Evolutionary conservation across 2,797 vertebrate species (phyloP), one percentile per base, ranked within the genome.

Genomic region (Tapera naevia): DNA sequence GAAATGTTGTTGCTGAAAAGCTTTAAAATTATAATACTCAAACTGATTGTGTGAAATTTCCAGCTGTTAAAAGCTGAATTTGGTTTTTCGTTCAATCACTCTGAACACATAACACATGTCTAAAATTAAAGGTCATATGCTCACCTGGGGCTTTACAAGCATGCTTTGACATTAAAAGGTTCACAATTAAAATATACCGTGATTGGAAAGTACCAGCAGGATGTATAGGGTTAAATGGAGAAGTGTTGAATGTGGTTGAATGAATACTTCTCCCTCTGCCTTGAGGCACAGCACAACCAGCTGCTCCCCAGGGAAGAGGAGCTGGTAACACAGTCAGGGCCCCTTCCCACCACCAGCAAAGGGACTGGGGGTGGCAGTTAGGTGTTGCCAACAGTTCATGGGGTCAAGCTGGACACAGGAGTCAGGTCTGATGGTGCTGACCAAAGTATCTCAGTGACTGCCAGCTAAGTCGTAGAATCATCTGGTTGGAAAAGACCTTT

Each of bases 11-110:
- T 76, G 32, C 64, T 87, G 51, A 71, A 93, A 91, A 80, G 16
- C 56, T 70, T 76, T 61, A 56, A 85, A 85, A 70, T 75, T 73
- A 32, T 33, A 89, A 92, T 93, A 91, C 73, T 94, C 76, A 37
- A 67, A 82, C 35, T 91, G 84, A 93, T 92, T 92, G 61, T 64
- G 25, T 53, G 45, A 60, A 87, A 74, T 82, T 94, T 96, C 84
- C 91, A 95, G 95, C 94, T 97, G 95, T 96, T 97, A 94, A 74
- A 95, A 96, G 88, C 73, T 45, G 95, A 97, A 96, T 92, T 97
- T 95, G 85, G 78, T 94, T 93, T 72, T 57, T 89, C 56, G 41
- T 93, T 93, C 96, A 97, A 95, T 94, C 80, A 83, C 90, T 96
- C 32, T 88, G 95, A 95, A 94, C 89, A 94, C 94, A 93, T 66